Conservation (phyloP, 2,113 vertebrate species). For the Barnardius zonarius region DNA sequence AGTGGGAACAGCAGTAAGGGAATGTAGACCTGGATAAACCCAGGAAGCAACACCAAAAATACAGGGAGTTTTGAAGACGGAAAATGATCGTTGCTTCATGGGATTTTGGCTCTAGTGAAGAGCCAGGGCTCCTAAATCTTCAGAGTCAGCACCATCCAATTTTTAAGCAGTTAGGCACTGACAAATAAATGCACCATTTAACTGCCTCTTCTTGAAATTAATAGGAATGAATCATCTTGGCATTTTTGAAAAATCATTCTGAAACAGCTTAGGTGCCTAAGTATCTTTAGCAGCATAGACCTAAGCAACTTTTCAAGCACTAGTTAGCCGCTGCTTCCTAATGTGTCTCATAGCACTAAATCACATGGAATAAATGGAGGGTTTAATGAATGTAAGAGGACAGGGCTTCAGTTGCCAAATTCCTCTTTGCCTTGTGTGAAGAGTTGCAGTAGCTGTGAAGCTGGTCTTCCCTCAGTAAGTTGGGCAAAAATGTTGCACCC, state of each 20-base stretch:
- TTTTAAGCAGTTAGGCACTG: slow-evolving; percentile 55
- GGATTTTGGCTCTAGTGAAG: slow-evolving; percentile 33
- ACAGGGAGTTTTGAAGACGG: neutral
- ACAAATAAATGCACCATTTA: slow-evolving; percentile 65
- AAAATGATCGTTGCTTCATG: neutral
- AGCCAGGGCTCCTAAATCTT: slow-evolving; percentile 49
- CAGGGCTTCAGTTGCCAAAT: slow-evolving; percentile 31
- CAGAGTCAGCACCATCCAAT: neutral
- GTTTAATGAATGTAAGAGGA: slow-evolving; percentile 42
- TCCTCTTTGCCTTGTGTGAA: neutral
- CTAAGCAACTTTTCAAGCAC: slow-evolving; percentile 55
- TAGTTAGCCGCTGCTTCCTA: slow-evolving; percentile 41
- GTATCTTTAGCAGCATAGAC: slow-evolving; percentile 47
- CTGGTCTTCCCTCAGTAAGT: neutral
- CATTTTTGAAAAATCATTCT: slow-evolving; percentile 55
- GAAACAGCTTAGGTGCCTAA: slow-evolving; percentile 41
- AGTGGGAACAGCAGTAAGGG: neutral
- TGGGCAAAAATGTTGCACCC: neutral
- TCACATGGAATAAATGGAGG: slow-evolving; percentile 19
- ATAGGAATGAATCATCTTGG: slow-evolving; percentile 53
- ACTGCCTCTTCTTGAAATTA: slow-evolving; percentile 61
- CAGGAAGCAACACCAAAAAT: neutral
- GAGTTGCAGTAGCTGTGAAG: neutral
- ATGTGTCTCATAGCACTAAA: slow-evolving; percentile 44
- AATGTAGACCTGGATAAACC: neutral